phyloP scores from a whole-genome alignment of 2,113 vertebrate species.

The Chamaetylas fuelleborni region DNA sequence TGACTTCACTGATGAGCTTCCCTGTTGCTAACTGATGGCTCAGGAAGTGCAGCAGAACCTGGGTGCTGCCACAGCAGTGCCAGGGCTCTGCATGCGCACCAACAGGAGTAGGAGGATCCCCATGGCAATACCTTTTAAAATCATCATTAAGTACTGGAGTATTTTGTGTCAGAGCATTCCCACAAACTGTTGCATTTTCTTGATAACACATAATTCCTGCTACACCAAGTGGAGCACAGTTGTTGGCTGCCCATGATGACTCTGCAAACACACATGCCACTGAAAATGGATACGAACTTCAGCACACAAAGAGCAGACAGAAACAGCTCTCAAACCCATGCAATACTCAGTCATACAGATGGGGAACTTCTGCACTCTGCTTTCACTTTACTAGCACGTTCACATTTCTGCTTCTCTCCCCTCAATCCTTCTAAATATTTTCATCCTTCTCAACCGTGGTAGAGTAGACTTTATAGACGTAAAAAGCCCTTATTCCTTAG shows the following conservation, averaged over 20 bases:
- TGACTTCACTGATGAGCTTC: neutral
- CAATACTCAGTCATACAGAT: neutral
- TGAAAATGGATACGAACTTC: neutral
- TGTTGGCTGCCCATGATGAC: neutral
- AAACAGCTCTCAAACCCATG: neutral
- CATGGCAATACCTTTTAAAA: neutral
- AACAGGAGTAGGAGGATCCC: neutral
- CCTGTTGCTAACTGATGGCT: neutral
- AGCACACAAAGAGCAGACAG: neutral
- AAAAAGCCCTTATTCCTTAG: neutral
- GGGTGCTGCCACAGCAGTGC: neutral
- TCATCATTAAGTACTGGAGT: neutral
- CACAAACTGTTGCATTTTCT: neutral
- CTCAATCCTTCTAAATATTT: neutral
- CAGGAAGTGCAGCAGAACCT: neutral
- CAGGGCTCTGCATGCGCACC: neutral
- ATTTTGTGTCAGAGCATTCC: neutral
- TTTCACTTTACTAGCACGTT: neutral
- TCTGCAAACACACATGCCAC: neutral
- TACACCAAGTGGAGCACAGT: neutral
- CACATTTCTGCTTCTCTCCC: neutral
- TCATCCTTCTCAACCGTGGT: neutral
- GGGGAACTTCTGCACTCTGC: neutral
- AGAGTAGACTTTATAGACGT: neutral
- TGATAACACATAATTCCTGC: fast-evolving